Evolutionary conservation across 2,888 invertebrate genomes (phyloP), one percentile per base, ranked within the genome.

Genomic region (Eustalomyia histrio): DNA sequence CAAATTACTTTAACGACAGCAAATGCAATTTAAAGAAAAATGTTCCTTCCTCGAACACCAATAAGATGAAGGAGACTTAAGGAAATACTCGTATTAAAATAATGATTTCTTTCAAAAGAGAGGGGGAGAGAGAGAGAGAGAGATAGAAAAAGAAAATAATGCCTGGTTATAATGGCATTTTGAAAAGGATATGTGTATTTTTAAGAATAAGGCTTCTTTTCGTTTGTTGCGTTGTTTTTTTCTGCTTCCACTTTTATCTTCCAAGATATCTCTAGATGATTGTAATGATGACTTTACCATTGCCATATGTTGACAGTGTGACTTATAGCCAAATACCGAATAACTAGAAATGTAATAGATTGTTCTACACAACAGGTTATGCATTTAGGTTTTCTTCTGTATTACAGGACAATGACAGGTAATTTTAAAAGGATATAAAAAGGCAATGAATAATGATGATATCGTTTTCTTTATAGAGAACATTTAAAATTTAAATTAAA

Each of bases 1-100:
- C 83, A 84, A 84, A 84, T 84, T 84, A 87, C 88, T 86, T 85
- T 84, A 87, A 87, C 88, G 88, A 88, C 88, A 88, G 87, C 71
- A 78, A 82, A 76, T 76, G 79, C 75, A 79, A 80, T 75, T 81
- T 81, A 71, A 57, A 57, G 61, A 75, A 76, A 69, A 68, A 69
- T 64, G 18, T 65, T 35, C 55, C 69, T 39, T 50, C 21, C 21
- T 58, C n/a, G 43, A 14, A 47, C 52, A 65, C 33, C 29, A 39
- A 16, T n/a, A 24, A 6, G 17, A 43, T 47, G n/a, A 61, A 52
- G 53, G 5, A 43, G 9, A 50, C 29, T 18, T 8, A 58, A 18
- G 47, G 14, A 35, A 18, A 57, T 55, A 57, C 29, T 50, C 65
- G 57, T 55, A 68, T 50, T 24, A 57, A 75, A 74, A 43, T 60